Evolutionary conservation across 2,113 vertebrate genomes (phyloP).

Genomic region (Siniperca knerii): DNA sequence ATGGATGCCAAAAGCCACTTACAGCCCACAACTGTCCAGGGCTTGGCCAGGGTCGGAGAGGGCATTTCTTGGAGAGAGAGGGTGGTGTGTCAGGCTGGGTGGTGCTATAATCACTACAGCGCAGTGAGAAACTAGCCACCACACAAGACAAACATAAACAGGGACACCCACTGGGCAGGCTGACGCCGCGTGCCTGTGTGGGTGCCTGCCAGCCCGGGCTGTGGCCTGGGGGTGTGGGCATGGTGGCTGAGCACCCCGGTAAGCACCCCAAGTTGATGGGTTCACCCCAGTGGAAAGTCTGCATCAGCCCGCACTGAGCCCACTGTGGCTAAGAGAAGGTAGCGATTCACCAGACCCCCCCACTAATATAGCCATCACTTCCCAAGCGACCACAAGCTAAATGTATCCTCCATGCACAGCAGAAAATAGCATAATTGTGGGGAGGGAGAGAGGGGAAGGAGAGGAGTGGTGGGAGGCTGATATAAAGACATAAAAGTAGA

Average conservation of each 20-base stretch:
- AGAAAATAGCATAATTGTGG: conserved; percentile 74
- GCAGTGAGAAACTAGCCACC: conserved; percentile 59
- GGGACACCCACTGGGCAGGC: conserved; percentile 67
- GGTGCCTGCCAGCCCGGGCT: conserved; percentile 70
- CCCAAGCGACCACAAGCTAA: conserved; percentile 79
- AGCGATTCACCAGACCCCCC: conserved; percentile 64
- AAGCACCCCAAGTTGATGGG: conserved; percentile 63
- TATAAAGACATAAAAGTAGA: conserved; percentile 46
- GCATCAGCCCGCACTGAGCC: conserved; percentile 73
- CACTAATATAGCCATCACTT: conserved; percentile 73
- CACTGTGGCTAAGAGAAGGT: conserved; percentile 59
- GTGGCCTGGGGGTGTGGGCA: conserved; percentile 56
- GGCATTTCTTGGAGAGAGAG: conserved; percentile 24
- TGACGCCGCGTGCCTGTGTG: conserved; percentile 75
- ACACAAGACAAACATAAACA: conserved; percentile 79
- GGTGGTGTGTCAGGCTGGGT: conserved; percentile 36
- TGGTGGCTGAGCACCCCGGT: conserved; percentile 30
- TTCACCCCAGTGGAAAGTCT: conserved; percentile 79
- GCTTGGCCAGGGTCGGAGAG: conserved; percentile 33
- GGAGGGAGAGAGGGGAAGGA: conserved; percentile 18
- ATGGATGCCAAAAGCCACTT: conserved; percentile 46
- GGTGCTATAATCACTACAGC: conserved; percentile 53
- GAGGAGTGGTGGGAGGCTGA: conserved; percentile 10
- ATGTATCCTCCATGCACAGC: conserved; percentile 75
- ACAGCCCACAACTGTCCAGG: conserved; percentile 32